Base-by-base conservation (phyloP, 2,888 invertebrate genomes). In the Cephus spinipes region DNA sequence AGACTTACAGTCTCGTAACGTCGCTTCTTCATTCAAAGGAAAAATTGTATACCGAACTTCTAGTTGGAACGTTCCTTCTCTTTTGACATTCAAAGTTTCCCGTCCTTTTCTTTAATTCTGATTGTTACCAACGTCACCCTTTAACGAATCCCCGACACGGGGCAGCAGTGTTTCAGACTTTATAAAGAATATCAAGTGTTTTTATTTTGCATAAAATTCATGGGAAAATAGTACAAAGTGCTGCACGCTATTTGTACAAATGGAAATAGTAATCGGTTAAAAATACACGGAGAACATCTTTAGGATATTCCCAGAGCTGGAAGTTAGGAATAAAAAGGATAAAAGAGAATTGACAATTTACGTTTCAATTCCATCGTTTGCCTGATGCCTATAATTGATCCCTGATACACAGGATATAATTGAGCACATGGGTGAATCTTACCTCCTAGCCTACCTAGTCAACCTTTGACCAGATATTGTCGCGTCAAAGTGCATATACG, bases 151-250 rank as follows among this genome's bases (percentile, higher is more conserved):
- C 83, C 81, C 83, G 83, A 83, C 78, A 80, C 79, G 83, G 81
- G 78, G 76, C 83, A 23, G 23, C 23, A 55, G 80, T 81, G 81
- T 80, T 86, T 87, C 83, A 83, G 83, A 80, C 78, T 77, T 31
- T 83, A 81, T 82, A 87, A 86, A 83, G 83, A 87, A 85, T 86
- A 84, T 83, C 85, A 87, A 87, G 85, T 84, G 86, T 85, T 86
- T 84, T 84, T 85, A 83, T 83, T 82, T 82, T 77, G 80, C 73
- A 83, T 23, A 32, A 30, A 81, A 55, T 55, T 55, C 40, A 55
- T 23, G 6, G 23, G 1, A 55, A 55, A 55, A 23, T 15, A 55
- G 40, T 55, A 55, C 6, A 0, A 23, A 55, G 23, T 23, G 9
- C 9, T 55, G 40, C 40, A 23, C 40, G 23, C 23, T 55, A 23